Base-by-base conservation (phyloP, 2,797 vertebrate genomes). In the Benthosema pterotum region DNA sequence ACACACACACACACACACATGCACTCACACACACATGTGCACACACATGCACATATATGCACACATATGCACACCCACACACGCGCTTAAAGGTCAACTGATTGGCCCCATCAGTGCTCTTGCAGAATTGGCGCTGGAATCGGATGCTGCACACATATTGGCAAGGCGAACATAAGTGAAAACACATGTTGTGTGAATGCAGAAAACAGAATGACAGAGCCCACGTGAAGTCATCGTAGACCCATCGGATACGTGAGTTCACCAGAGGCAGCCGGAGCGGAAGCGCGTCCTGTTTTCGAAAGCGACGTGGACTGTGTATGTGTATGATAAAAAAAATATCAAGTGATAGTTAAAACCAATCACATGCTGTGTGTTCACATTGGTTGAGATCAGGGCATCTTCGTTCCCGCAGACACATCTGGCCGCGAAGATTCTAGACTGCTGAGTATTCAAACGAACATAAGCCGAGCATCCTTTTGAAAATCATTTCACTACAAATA, bases 131-230 rank as follows among this genome's bases (percentile, higher is more conserved):
- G 72, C 14, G 55, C 68, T 72, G 79, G 22, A 25, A 25, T 25
- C 22, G 22, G 69, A 63, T 69, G 65, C 68, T 49, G 69, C 69
- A 75, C 71, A 56, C 64, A 62, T 72, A 71, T 72, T 82, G 87
- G 84, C 81, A 77, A 82, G 71, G 69, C 53, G 52, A 69, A 55
- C 54, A 62, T 90, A 89, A 93, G 77, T 88, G 81, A 80, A 90
- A 91, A 87, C 92, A 92, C 84, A 91, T 92, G 91, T 84, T 80
- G 74, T 61, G 69, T 66, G 65, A 82, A 87, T 79, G 80, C 75
- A 83, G 74, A 78, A 75, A 84, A 72, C 75, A 80, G 81, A 83
- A 69, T 71, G 69, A 71, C 52, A 57, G 61, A 32, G 55, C 60
- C 67, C 65, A 64, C 56, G 63, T 65, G 80, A 78, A 83, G 74